These are phyloP conservation scores for Callosobruchus maculatus DNA, from an alignment of 2,888 invertebrate species.

Conservation along the genomic window DNA sequence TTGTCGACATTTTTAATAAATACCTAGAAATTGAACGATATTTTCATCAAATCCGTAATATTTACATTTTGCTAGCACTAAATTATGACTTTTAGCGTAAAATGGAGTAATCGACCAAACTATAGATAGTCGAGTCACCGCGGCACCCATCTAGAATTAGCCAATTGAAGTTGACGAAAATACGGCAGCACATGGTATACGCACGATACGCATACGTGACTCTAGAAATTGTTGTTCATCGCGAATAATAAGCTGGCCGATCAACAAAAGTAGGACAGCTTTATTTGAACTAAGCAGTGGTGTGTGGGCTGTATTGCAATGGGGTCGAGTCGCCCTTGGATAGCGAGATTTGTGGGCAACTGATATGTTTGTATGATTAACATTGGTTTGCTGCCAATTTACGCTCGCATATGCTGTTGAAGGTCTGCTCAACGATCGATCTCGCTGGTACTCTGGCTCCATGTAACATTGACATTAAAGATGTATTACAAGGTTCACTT, in stretches of 20 bases:
- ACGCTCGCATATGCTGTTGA: not conserved
- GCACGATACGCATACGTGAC: slow-evolving; percentile 7
- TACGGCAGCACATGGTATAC: not conserved
- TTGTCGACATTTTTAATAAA: too few species aligned
- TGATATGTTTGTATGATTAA: not conserved
- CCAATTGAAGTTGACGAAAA: not conserved
- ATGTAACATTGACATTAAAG: not conserved
- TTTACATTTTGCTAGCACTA: too few species aligned
- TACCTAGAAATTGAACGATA: too few species aligned
- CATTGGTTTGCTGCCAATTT: not conserved
- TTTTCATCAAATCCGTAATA: too few species aligned
- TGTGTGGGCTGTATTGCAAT: not conserved
- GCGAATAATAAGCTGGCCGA: slow-evolving; percentile 14
- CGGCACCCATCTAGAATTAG: not conserved
- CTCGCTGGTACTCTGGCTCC: not conserved
- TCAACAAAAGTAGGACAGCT: slow-evolving; percentile 6
- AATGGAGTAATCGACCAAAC: not conserved
- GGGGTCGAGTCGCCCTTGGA: not conserved
- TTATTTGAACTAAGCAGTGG: slow-evolving; percentile 1
- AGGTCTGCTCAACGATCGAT: not conserved
- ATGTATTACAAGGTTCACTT: not conserved
- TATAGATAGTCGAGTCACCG: not conserved
- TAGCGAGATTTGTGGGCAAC: not conserved
- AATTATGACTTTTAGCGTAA: not conserved
- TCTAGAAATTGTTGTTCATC: slow-evolving; percentile 11